These are phyloP conservation scores for Cercopithecus mona DNA, from an alignment of 2,113 vertebrate genomes.

Conservation along the genomic window DNA sequence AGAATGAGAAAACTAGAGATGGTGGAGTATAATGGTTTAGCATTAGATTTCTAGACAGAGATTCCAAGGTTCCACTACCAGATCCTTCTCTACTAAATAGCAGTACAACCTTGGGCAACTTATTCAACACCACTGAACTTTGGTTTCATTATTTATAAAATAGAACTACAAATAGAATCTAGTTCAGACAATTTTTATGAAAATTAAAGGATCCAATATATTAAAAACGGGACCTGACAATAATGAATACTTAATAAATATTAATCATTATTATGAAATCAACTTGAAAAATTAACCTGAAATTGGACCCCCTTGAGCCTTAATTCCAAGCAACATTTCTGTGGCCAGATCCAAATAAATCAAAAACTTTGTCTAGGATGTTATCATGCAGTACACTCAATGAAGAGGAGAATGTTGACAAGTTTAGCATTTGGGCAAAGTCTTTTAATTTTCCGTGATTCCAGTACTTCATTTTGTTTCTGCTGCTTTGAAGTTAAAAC, in stretches of 20 bases:
- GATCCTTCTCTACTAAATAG: not conserved
- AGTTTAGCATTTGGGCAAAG: not conserved
- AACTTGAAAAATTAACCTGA: conserved; percentile 34
- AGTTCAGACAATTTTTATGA: not conserved
- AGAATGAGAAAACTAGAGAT: not conserved
- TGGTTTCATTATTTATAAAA: not conserved
- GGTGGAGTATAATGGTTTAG: not conserved
- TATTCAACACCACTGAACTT: not conserved
- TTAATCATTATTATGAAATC: conserved; percentile 29
- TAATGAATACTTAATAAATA: not conserved
- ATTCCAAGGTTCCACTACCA: not conserved
- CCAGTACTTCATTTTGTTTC: conserved; percentile 18
- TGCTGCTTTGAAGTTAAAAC: conserved; percentile 51
- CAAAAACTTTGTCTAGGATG: not conserved
- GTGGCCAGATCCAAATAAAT: not conserved
- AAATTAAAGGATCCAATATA: not conserved
- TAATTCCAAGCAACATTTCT: not conserved
- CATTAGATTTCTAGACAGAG: not conserved
- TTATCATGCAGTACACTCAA: not conserved
- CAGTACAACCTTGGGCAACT: not conserved
- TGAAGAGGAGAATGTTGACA: not conserved
- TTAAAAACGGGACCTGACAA: not conserved
- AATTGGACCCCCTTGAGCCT: not conserved
- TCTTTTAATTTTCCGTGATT: conserved; percentile 4
- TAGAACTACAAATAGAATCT: not conserved